A percentile compares a stretch with the other conserved stretches of the same genome.
Conservation (phyloP, 53 echinoderm and acorn worm genomes). For the Antedon mediterranea region DNA sequence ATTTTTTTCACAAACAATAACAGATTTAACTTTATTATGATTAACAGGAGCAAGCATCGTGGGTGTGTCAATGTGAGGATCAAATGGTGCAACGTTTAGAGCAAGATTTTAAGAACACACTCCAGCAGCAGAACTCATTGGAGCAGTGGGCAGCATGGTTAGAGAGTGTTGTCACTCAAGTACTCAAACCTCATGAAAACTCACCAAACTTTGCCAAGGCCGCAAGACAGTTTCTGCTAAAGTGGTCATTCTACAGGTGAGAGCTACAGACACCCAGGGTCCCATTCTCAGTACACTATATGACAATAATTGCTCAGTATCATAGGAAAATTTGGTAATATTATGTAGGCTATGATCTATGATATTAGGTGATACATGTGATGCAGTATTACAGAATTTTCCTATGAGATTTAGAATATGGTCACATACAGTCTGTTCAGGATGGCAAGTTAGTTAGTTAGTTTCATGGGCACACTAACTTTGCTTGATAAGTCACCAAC, state of each 20-base stretch:
- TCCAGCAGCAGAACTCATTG: slow-evolving; percentile 94
- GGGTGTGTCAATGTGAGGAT: slow-evolving; percentile 99
- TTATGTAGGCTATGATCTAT: background rate
- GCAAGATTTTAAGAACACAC: slow-evolving; percentile 89
- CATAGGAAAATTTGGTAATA: no score
- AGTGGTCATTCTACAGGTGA: slow-evolving; percentile 99
- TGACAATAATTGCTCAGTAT: no score
- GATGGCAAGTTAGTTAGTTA: no score
- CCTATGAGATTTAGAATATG: no score
- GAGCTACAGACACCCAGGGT: background rate
- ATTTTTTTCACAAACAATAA: no score
- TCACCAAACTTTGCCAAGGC: slow-evolving; percentile 97
- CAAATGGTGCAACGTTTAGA: slow-evolving; percentile 86
- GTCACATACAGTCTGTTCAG: no score
- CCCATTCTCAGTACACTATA: background rate
- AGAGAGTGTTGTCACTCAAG: slow-evolving; percentile 80
- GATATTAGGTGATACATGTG: no score
- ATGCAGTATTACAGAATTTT: no score
- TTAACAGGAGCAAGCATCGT: slow-evolving; percentile 89
- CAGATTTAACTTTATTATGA: no score
- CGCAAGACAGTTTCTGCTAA: slow-evolving; percentile 87
- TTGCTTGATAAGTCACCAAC: no score
- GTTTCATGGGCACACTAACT: no score
- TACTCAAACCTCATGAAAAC: slow-evolving; percentile 84
- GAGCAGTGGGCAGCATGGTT: slow-evolving; percentile 98